Conservation (phyloP, 2,888 invertebrate genomes). For the Acheta domesticus region DNA sequence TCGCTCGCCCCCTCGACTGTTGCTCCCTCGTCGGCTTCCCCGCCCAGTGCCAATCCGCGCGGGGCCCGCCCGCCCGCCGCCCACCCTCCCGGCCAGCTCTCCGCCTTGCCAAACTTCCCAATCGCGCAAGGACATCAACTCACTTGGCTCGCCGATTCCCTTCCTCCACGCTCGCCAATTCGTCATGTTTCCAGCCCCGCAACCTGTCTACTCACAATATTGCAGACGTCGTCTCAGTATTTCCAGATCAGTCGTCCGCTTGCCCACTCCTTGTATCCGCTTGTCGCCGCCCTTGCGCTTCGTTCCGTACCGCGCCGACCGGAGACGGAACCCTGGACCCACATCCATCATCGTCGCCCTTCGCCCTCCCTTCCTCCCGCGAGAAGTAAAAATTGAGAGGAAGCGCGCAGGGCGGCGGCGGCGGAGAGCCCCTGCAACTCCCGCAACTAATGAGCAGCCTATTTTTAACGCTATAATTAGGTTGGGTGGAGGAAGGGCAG, state of each 20-base stretch:
- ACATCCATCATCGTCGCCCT: neutral
- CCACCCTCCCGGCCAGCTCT: neutral
- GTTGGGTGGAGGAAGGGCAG: neutral
- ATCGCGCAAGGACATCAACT: neutral
- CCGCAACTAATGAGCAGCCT: neutral
- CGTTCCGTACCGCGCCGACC: neutral
- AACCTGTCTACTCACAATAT: no score
- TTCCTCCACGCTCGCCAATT: no score
- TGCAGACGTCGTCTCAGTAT: no score
- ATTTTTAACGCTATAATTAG: slow-evolving; percentile 11
- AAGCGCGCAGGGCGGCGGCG: neutral
- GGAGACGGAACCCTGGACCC: neutral
- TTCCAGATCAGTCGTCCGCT: no score
- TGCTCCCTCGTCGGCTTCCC: no score
- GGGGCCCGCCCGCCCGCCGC: neutral
- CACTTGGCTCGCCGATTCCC: no score
- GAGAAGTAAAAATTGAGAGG: neutral
- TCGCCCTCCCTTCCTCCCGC: neutral
- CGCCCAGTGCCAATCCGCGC: neutral
- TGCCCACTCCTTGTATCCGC: no score
- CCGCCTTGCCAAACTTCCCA: neutral
- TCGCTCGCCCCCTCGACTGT: neutral
- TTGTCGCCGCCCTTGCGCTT: no score
- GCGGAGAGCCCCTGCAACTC: neutral
- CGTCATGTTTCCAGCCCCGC: no score